A percentile compares a stretch with the other conserved stretches of the same genome.
phyloP scores from a whole-genome alignment of 2,797 vertebrate species.

The Miichthys miiuy region DNA sequence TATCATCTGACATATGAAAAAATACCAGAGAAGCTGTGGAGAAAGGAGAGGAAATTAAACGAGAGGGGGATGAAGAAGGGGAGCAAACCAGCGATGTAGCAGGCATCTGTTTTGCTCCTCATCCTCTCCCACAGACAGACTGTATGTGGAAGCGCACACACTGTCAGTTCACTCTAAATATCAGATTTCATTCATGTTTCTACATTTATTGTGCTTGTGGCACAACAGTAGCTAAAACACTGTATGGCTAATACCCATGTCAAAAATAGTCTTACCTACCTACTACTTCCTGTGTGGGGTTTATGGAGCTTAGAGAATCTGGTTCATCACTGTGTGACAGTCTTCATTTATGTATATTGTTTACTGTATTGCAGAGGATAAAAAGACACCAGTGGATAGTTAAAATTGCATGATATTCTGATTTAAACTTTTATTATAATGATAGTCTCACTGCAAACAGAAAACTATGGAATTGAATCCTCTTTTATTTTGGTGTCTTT shows the following conservation, averaged over 20 bases:
- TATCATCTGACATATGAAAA: slow-evolving; percentile 84
- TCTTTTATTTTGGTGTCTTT: slow-evolving; percentile 11
- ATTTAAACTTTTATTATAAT: slow-evolving; percentile 35
- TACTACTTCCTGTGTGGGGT: slow-evolving; percentile 63
- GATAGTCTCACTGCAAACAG: not conserved
- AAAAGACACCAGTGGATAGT: slow-evolving; percentile 24
- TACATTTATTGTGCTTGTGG: slow-evolving; percentile 59
- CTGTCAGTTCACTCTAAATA: slow-evolving; percentile 49
- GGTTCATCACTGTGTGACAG: slow-evolving; percentile 53
- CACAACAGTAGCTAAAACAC: slow-evolving; percentile 53
- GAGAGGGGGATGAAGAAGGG: slow-evolving; percentile 55
- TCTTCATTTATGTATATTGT: slow-evolving; percentile 45
- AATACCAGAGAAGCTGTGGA: slow-evolving; percentile 74
- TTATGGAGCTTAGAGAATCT: slow-evolving; percentile 48
- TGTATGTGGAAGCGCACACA: slow-evolving; percentile 26
- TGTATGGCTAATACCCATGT: slow-evolving; percentile 48
- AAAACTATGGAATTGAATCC: not conserved
- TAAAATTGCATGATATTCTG: slow-evolving; percentile 35
- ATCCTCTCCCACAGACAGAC: slow-evolving; percentile 49
- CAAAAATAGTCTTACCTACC: slow-evolving; percentile 61
- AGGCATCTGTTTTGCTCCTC: slow-evolving; percentile 56
- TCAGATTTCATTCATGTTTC: slow-evolving; percentile 62
- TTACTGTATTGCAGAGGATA: slow-evolving; percentile 35
- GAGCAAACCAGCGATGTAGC: slow-evolving; percentile 53
- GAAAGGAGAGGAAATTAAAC: slow-evolving; percentile 76